Conservation (phyloP, 1,140 invertebrate species). For the Theocolax elegans region DNA sequence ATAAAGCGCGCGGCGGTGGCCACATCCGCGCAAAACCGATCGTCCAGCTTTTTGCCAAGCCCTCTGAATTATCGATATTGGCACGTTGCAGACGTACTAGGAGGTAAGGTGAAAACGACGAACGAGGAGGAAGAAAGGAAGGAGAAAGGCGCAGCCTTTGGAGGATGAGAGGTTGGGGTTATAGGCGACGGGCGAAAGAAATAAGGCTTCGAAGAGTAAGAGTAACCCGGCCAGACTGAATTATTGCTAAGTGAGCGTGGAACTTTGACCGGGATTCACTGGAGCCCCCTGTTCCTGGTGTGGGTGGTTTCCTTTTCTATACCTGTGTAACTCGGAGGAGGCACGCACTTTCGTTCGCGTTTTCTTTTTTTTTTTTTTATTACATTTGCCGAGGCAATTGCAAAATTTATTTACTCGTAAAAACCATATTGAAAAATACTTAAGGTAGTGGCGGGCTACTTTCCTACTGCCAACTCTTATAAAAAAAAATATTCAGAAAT, state of each 20-base stretch:
- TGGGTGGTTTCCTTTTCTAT: background rate
- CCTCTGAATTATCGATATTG: constrained; percentile 59
- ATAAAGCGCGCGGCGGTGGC: constrained; percentile 47
- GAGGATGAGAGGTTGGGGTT: constrained; percentile 38
- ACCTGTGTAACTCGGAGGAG: too few relatives aligned
- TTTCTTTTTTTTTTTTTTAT: constrained; percentile 9
- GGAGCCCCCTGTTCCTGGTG: background rate
- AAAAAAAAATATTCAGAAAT: background rate
- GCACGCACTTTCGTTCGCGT: background rate
- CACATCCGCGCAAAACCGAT: constrained; percentile 51
- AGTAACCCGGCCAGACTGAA: constrained; percentile 56
- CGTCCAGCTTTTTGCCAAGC: constrained; percentile 38
- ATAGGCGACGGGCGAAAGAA: constrained; percentile 53
- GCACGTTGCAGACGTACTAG: constrained; percentile 51
- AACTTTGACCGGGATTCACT: constrained; percentile 55
- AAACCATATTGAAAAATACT: constrained; percentile 37
- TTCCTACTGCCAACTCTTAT: background rate
- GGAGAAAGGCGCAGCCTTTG: constrained; percentile 32
- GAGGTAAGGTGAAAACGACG: constrained; percentile 44
- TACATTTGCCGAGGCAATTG: constrained; percentile 23
- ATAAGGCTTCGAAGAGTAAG: constrained; percentile 43
- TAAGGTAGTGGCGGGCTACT: constrained; percentile 8
- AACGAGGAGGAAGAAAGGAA: background rate
- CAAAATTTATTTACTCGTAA: constrained; percentile 42
- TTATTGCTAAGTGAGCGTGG: constrained; percentile 63